Evolutionary conservation across 2,113 vertebrate species (phyloP), one percentile per base, ranked within the genome.

Genomic region (Ursus arctos): DNA sequence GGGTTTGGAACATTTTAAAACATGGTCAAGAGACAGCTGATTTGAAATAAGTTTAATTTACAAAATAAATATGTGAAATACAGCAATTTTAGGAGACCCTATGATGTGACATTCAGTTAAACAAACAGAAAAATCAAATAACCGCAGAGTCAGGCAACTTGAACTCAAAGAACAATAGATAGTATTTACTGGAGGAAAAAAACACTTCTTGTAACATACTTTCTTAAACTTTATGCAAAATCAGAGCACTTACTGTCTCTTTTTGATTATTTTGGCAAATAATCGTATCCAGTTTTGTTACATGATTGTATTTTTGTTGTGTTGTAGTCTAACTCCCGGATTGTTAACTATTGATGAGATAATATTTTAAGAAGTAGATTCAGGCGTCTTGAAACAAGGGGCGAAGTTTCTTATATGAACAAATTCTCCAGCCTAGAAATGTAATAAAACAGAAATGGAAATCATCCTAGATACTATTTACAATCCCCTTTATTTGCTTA

Each of bases 1-100:
- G 12, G 6, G 12, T 28, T 77, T 53, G 28, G 28, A 77, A 65
- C 6, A 80, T 83, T 71, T 90, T 18, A 61, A 59, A 36, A 92
- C 74, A 85, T 69, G 22, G 22, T 79, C 61, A 55, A 88, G 79
- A 71, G 36, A 97, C 14, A 88, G 14, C 24, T 84, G 11, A 55
- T 91, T 88, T 79, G n/a, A 95, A 83, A 49, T 79, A 61, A 88
- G 43, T 87, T 96, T 93, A 82, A 79, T 93, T 93, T 91, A 18
- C 12, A 88, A 88, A 95, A 91, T 31, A 88, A 95, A 84, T 77
- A 33, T 33, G 36, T 47, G 63, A 69, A 71, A 76, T 19, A 43
- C 4, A 89, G n/a, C 10, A 61, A 82, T 55, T 95, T 87, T 71
- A 67, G 63, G 71, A 91, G 31, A 47, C 6, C 26, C 22, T 53